These are phyloP conservation scores for Sebastolobus altivelis DNA, from an alignment of 2,797 vertebrate species.

Conservation along the genomic window DNA sequence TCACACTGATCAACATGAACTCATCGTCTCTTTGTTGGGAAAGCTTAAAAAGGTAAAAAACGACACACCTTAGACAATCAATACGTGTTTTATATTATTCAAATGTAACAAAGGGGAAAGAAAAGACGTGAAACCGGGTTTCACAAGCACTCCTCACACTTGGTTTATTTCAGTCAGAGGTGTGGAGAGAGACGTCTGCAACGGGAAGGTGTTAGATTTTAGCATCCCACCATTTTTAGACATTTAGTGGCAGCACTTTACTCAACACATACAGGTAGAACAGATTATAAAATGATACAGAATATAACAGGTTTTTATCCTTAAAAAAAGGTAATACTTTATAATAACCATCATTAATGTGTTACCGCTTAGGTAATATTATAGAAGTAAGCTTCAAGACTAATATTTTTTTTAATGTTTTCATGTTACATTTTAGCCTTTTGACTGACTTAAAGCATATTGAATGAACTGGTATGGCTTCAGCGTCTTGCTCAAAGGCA, in stretches of 20 bases:
- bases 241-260: neutral
- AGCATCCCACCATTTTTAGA: constrained; percentile 44
- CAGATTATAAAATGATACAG: neutral
- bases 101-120: neutral
- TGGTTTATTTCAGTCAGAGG: constrained; percentile 58
- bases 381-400: neutral
- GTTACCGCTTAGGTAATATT: too few relatives aligned
- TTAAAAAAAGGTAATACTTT: too few relatives aligned
- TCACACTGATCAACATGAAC: constrained; percentile 90
- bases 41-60: constrained; percentile 93
- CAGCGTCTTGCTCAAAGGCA: neutral
- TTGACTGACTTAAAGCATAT: neutral
- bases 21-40: constrained; percentile 88
- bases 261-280: neutral
- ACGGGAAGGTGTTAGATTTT: constrained; percentile 37
- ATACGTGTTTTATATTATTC: neutral
- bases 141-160: constrained; percentile 48
- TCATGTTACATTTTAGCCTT: neutral
- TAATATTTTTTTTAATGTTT: neutral
- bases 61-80: neutral
- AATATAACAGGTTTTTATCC: neutral
- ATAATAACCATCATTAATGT: too few relatives aligned
- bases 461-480: neutral
- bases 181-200: constrained; percentile 50
- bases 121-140: constrained; percentile 22